These are phyloP conservation scores for Oligia fasciuncula DNA, from an alignment of 2,888 invertebrate species.

Conservation along the genomic window DNA sequence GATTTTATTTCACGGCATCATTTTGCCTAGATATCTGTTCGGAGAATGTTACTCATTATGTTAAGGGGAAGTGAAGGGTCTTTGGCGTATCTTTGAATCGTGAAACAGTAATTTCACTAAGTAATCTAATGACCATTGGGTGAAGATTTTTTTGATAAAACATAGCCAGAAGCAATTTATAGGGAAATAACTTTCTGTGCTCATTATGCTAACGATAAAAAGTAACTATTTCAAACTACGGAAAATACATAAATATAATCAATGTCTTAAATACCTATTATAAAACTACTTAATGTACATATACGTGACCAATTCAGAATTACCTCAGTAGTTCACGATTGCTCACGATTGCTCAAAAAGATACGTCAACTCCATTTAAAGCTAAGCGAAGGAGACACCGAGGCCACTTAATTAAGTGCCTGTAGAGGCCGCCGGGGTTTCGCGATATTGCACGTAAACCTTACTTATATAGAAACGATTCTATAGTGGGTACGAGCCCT, in stretches of 20 bases:
- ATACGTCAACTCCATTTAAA: slow-evolving; percentile 45
- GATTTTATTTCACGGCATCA: not conserved
- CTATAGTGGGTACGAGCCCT: slow-evolving; percentile 17
- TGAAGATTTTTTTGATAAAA: not conserved
- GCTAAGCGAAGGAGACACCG: slow-evolving; percentile 48
- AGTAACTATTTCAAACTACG: not conserved
- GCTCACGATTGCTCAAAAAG: slow-evolving; percentile 45
- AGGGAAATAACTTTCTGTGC: not conserved
- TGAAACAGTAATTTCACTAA: not conserved
- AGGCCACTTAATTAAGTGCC: slow-evolving; percentile 56
- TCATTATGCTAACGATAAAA: not conserved
- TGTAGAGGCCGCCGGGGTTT: slow-evolving; percentile 24
- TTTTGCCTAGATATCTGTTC: not conserved
- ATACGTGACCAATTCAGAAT: slow-evolving; percentile 20
- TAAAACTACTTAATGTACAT: not conserved
- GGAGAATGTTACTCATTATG: not conserved
- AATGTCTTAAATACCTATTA: not conserved
- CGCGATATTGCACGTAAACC: slow-evolving; percentile 51
- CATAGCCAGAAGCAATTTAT: not conserved
- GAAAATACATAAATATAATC: not conserved
- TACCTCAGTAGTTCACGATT: slow-evolving; percentile 25
- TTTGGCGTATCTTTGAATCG: not conserved
- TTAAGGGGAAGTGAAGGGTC: not conserved
- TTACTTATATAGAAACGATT: slow-evolving; percentile 24
- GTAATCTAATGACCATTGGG: not conserved